These are phyloP conservation scores for Verasper variegatus DNA, from an alignment of 2,113 vertebrate species.

Conservation along the genomic window DNA sequence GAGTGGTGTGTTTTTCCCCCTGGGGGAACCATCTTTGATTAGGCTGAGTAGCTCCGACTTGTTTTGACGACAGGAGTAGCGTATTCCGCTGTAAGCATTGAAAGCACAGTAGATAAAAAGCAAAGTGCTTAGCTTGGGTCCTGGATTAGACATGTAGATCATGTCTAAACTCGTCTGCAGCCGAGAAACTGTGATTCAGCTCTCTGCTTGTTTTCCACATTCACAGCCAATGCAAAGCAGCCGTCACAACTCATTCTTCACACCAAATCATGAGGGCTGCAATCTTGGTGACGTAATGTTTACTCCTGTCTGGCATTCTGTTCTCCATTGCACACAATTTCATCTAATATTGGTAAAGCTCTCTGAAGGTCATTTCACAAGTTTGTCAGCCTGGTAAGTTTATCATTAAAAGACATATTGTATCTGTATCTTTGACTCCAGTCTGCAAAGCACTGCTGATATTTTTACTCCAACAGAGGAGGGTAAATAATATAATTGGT, in stretches of 20 bases:
- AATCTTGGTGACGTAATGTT: not conserved
- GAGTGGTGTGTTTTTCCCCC: slow-evolving; percentile 7
- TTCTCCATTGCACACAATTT: not conserved
- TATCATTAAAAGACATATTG: not conserved
- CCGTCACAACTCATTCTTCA: not conserved
- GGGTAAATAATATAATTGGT: not conserved
- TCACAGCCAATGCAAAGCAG: not conserved
- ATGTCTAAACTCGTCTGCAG: not conserved
- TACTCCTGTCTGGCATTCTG: not conserved
- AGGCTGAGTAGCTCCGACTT: slow-evolving; percentile 9
- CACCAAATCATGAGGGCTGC: too few species aligned
- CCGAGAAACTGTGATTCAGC: not conserved
- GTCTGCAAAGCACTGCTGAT: not conserved
- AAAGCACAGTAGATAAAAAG: not conserved
- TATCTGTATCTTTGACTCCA: too few species aligned
- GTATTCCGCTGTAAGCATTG: slow-evolving; percentile 32
- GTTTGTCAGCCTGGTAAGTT: not conserved
- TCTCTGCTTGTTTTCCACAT: not conserved
- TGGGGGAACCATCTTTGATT: slow-evolving; percentile 2
- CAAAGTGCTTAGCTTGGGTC: not conserved
- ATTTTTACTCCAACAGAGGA: not conserved
- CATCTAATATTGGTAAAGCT: not conserved
- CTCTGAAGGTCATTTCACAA: not conserved
- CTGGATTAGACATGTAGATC: not conserved
- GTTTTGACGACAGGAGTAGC: slow-evolving; percentile 5